Base-by-base conservation (phyloP, 2,888 invertebrate species). In the Bellardia pandia region DNA sequence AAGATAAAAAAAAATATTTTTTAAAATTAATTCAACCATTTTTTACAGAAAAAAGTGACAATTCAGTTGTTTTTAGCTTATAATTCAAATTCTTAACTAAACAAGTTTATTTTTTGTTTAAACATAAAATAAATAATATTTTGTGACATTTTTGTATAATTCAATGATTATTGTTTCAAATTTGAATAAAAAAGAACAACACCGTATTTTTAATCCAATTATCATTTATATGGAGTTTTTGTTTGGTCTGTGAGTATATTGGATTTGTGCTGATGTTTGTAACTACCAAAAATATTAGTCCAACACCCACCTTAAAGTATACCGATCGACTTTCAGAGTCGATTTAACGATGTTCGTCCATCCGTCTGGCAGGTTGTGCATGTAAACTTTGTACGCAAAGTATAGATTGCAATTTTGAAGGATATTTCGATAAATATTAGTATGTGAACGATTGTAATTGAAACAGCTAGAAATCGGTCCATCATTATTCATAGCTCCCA, bases 31-130 rank as follows among this genome's bases (percentile, higher is more conserved):
- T 53, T 78, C 30, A 40, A 40, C 33, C 56, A 74, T 58, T 56
- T 72, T 74, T 23, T 30, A 68, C 23, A 68, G n/a, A 14, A 56
- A 56, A 56, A 66, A 53, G 40, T 30, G 42, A 66, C 37, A 78
- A 87, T 64, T 89, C 90, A 89, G 51, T 80, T 51, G 40, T 69
- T 40, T 40, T 78, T 81, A 30, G 66, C 42, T 62, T 42, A 68
- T 82, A 71, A 85, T 74, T 75, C 64, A 79, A 77, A 74, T 64
- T 66, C 69, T 40, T 72, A 81, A 62, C 56, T 69, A 90, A 91
- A 91, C 91, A 90, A 90, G 91, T 91, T 91, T 90, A 69, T 82
- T 86, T 88, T 85, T 85, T 89, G 86, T 90, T 85, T 89, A 14
- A n/a, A 37, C 33, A 72, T 72, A 66, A 72, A 72, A 68, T 69